These are phyloP conservation scores for Papilio dardanus DNA, from an alignment of 1,140 invertebrate species.

Conservation along the genomic window DNA sequence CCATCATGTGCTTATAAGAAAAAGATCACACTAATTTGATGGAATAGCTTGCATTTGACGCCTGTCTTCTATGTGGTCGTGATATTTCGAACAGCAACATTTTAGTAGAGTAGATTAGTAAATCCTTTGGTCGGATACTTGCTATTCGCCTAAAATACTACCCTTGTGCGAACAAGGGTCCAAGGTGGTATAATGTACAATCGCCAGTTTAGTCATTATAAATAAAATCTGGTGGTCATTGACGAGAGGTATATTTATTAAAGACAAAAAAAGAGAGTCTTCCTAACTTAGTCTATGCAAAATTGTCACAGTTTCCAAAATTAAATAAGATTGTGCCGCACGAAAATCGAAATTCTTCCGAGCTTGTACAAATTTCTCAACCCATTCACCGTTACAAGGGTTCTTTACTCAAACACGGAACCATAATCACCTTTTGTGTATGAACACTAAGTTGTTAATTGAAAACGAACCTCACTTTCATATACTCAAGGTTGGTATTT, in stretches of 20 bases:
- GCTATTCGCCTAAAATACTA: no score
- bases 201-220: no score
- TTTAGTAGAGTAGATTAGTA: no score
- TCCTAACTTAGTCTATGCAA: not conserved
- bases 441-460: slow-evolving; percentile 7
- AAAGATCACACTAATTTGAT: no score
- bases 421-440: slow-evolving; percentile 30
- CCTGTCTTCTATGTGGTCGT: no score
- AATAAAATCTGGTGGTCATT: no score
- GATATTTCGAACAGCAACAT: no score
- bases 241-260: not conserved
- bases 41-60: no score
- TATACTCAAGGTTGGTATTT: not conserved
- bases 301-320: not conserved
- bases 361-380: slow-evolving; percentile 13
- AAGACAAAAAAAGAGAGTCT: not conserved
- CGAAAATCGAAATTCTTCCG: slow-evolving; percentile 1
- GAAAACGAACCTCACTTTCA: not conserved
- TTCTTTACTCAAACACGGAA: slow-evolving; percentile 27
- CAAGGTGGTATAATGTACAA: no score
- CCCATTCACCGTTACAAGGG: slow-evolving; percentile 14
- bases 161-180: no score
- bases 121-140: no score
- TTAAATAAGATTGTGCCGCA: not conserved
- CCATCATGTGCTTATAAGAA: no score